Conservation (phyloP, 1,140 invertebrate genomes). For the Leguminivora glycinivorella region DNA sequence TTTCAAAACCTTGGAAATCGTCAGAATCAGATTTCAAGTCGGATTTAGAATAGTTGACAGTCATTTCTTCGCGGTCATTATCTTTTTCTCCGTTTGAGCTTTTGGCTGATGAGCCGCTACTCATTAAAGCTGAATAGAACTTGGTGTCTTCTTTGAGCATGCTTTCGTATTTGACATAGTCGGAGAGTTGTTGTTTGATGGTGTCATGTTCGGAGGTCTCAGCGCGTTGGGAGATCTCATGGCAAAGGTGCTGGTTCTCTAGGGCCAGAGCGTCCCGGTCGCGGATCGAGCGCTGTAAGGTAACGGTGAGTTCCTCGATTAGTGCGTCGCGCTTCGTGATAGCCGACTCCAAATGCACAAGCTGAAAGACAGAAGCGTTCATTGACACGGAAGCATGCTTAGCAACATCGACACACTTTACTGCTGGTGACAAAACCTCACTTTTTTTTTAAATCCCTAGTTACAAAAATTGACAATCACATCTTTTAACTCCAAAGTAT, state of each 20-base stretch:
- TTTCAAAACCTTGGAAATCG: conserved; percentile 62
- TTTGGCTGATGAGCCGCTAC: conserved; percentile 54
- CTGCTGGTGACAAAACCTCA: background rate
- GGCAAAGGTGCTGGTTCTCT: conserved; percentile 81
- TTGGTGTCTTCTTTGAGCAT: conserved; percentile 71
- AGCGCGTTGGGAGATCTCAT: conserved; percentile 81
- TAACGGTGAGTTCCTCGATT: conserved; percentile 81
- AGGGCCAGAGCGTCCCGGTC: conserved; percentile 80
- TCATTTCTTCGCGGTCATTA: conserved; percentile 69
- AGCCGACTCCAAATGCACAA: conserved; percentile 81
- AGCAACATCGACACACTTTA: conserved; percentile 27
- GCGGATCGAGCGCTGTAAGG: conserved; percentile 80
- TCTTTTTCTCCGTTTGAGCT: conserved; percentile 68
- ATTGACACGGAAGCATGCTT: conserved; percentile 40
- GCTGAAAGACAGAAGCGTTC: conserved; percentile 77
- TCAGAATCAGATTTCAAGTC: conserved; percentile 60
- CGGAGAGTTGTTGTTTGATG: conserved; percentile 66
- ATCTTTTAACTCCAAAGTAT: no score
- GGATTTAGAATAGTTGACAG: conserved; percentile 68
- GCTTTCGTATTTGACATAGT: conserved; percentile 71
- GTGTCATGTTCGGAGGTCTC: conserved; percentile 70
- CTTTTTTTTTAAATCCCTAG: no score
- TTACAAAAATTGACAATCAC: no score
- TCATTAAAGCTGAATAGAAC: conserved; percentile 67
- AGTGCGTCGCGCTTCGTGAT: conserved; percentile 80